Conservation (phyloP, 2,113 vertebrate species). For the Ailuropoda melanoleuca region DNA sequence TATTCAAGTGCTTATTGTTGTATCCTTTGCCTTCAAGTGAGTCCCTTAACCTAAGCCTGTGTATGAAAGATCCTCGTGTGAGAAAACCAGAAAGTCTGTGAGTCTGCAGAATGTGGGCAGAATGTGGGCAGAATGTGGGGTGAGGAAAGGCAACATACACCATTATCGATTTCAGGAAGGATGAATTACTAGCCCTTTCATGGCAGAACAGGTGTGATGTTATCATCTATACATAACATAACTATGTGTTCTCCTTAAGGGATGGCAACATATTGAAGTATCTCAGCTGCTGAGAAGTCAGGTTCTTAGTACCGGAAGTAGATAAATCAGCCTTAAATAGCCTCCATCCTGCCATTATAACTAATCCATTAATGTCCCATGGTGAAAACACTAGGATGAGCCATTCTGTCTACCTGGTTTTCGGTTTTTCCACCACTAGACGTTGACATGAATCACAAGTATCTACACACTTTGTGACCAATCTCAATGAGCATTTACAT, state of each 20-base stretch:
- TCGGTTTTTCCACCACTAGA: neutral
- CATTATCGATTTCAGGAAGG: neutral
- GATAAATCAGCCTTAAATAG: neutral
- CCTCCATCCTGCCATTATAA: neutral
- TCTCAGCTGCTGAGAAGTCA: neutral
- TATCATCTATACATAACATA: neutral
- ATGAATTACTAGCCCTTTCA: neutral
- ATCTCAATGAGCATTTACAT: neutral
- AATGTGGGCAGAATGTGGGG: neutral
- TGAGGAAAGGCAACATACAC: neutral
- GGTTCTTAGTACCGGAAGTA: neutral
- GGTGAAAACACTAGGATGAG: neutral
- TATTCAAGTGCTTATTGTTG: neutral
- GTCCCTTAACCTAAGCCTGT: neutral
- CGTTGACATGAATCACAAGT: neutral
- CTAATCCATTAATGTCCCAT: neutral
- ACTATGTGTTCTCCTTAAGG: neutral
- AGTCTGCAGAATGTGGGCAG: neutral
- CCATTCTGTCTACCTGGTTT: neutral
- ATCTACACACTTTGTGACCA: neutral
- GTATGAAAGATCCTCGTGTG: neutral
- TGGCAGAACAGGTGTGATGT: neutral
- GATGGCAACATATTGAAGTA: neutral
- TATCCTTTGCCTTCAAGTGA: neutral
- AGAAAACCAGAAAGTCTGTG: neutral